phyloP scores from a whole-genome alignment of 2,113 vertebrate species.

The Spea multiplicata region DNA sequence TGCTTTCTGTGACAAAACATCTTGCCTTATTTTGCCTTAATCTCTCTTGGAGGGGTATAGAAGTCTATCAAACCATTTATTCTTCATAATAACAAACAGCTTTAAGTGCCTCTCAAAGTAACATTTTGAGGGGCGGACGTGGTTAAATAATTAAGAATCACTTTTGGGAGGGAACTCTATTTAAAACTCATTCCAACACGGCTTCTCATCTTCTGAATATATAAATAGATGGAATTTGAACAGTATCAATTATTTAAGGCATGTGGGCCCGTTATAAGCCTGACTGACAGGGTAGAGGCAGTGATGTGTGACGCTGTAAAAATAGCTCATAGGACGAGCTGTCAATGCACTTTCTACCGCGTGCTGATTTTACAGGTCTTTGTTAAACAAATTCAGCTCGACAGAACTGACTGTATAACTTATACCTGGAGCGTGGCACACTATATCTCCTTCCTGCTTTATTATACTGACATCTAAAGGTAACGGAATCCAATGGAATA shows the following conservation, averaged over 20 bases:
- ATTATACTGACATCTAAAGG: constrained; percentile 37
- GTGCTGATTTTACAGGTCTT: background rate
- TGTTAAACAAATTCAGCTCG: constrained; percentile 21
- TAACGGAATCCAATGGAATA: background rate
- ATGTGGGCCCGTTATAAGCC: background rate
- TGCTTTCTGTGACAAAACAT: too few relatives aligned
- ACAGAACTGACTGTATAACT: background rate
- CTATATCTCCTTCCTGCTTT: background rate
- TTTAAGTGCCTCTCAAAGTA: too few relatives aligned
- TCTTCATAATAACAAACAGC: too few relatives aligned
- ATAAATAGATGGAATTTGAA: constrained; percentile 29
- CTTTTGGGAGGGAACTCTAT: background rate
- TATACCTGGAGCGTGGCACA: too few relatives aligned
- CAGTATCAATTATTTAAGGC: constrained; percentile 32
- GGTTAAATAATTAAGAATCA: background rate
- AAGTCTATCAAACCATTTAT: too few relatives aligned
- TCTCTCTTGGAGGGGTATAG: too few relatives aligned
- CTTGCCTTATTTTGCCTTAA: too few relatives aligned
- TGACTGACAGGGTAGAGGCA: constrained; percentile 19
- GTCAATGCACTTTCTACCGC: constrained; percentile 6
- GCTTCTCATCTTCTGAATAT: constrained; percentile 15
- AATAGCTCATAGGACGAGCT: background rate
- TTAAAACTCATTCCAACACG: background rate
- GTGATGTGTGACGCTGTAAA: background rate
- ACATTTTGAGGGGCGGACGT: too few relatives aligned